Percentiles rank a stretch among this genome's conserved stretches.
These are phyloP conservation scores for Xestia ashworthii DNA, from an alignment of 2,888 invertebrate genomes.

Conservation along the genomic window DNA sequence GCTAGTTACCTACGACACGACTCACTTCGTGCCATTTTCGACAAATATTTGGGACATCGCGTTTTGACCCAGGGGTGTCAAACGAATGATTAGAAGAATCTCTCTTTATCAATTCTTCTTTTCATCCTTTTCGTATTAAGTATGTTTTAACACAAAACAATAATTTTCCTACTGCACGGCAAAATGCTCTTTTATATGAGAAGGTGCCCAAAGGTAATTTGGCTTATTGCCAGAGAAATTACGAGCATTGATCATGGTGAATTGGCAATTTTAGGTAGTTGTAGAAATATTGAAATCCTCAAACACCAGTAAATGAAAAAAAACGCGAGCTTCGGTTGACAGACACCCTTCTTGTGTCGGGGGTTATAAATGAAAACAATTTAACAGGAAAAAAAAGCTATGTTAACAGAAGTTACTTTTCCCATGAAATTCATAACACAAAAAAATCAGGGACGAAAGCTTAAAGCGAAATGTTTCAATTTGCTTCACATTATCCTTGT, in stretches of 20 bases:
- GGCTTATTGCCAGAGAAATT: too few species aligned
- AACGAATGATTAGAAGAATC: background rate
- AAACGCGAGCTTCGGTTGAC: too few species aligned
- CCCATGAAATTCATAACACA: slow-evolving; percentile 15
- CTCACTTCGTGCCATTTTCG: background rate
- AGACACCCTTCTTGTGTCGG: too few species aligned
- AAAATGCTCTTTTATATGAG: background rate
- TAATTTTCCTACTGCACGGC: background rate
- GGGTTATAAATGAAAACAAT: background rate
- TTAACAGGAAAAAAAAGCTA: background rate
- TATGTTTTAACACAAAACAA: background rate
- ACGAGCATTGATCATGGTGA: too few species aligned
- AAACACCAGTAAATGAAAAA: too few species aligned
- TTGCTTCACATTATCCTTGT: slow-evolving; percentile 24
- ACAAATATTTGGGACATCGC: background rate
- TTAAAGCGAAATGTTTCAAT: slow-evolving; percentile 21
- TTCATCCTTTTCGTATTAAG: background rate
- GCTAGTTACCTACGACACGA: background rate
- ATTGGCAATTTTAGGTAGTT: too few species aligned
- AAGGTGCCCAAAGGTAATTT: background rate
- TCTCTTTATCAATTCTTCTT: background rate
- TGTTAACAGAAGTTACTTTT: slow-evolving; percentile 1
- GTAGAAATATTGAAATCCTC: background rate
- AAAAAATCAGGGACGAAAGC: slow-evolving; percentile 24
- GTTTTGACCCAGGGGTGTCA: background rate